phyloP scores from a whole-genome alignment of 1,140 invertebrate genomes.

The Belonocnema kinseyi region DNA sequence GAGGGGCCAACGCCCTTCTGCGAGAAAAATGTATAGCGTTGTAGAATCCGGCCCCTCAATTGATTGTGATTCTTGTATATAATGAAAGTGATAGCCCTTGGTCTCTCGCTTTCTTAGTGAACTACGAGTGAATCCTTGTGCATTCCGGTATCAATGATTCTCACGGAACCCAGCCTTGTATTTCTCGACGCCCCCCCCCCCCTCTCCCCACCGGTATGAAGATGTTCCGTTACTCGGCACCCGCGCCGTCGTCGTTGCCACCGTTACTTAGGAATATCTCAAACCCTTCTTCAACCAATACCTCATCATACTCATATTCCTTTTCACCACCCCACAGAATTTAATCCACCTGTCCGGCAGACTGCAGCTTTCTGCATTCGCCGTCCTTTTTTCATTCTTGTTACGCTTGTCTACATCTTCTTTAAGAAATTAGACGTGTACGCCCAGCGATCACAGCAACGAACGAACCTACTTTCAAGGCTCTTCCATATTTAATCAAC shows the following conservation, averaged over 20 bases:
- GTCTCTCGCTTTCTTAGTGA: not conserved
- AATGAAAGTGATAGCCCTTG: not conserved
- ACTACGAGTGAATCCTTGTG: not conserved
- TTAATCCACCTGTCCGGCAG: constrained; percentile 2
- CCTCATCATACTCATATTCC: not conserved
- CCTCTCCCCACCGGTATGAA: not conserved
- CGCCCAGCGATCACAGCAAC: constrained; percentile 21
- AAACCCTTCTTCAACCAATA: not conserved
- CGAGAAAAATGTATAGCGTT: too few species aligned
- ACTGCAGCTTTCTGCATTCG: not conserved
- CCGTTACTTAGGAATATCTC: constrained; percentile 18
- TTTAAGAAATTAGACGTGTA: constrained; percentile 12
- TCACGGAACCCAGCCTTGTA: constrained; percentile 27
- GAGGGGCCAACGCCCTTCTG: too few species aligned
- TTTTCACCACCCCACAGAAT: constrained; percentile 1
- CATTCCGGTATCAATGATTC: constrained; percentile 25
- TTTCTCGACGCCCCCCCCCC: not conserved
- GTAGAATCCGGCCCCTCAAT: not conserved
- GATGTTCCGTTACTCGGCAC: constrained; percentile 22
- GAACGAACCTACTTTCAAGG: constrained; percentile 18
- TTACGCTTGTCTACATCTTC: not conserved
- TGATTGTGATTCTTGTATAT: not conserved
- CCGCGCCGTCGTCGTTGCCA: constrained; percentile 6
- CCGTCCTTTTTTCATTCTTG: constrained; percentile 3
- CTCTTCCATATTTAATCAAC: constrained; percentile 18